These are phyloP conservation scores for Macaca mulatta DNA, from an alignment of 2,113 vertebrate species.

Conservation along the genomic window DNA sequence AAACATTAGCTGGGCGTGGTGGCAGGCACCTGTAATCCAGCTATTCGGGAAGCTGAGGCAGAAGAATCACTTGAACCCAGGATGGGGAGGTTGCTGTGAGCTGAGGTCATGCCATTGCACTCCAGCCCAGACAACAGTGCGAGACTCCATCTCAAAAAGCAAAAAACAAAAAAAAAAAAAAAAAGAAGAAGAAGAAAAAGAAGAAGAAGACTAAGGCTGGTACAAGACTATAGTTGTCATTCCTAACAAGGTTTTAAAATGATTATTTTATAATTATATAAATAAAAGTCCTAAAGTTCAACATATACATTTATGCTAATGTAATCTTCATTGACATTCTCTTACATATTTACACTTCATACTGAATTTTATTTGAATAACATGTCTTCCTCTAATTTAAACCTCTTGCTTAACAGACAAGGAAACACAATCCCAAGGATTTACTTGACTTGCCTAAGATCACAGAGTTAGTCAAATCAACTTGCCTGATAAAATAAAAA, in stretches of 20 bases:
- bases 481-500: neutral
- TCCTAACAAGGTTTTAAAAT: neutral
- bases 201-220: neutral
- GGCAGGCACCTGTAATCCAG: neutral
- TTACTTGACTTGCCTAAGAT: neutral
- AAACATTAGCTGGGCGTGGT: too few species aligned
- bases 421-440: neutral
- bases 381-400: neutral
- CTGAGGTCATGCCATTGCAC: neutral
- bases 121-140: neutral
- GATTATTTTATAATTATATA: conserved; percentile 14
- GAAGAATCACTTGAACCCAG: neutral
- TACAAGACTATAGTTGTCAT: neutral
- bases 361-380: neutral
- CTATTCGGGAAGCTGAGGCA: neutral
- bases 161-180: neutral
- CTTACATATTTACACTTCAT: neutral
- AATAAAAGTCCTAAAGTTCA: neutral
- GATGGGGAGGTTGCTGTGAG: neutral
- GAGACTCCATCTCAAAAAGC: neutral
- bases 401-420: neutral
- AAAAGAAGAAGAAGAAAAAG: neutral
- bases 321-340: neutral
- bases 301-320: neutral
- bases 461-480: neutral